Evolutionary conservation across 1,140 invertebrate species (phyloP), one percentile per base, ranked within the genome.

Genomic region (Pachypsylla venusta): DNA sequence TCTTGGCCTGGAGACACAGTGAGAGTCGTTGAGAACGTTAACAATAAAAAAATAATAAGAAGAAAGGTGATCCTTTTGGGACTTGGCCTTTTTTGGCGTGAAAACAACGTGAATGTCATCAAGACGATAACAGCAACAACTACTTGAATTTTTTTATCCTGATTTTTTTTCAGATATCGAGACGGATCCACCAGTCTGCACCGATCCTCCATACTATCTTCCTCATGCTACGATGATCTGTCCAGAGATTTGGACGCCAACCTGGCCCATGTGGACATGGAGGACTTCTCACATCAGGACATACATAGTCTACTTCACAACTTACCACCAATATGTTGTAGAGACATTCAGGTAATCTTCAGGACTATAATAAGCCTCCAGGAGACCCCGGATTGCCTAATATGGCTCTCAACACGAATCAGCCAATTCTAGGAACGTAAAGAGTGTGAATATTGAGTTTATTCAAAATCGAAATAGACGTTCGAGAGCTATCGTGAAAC

Each of bases 261-360:
- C 71, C 77, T 94, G 63, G 91, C 91, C 24, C 87, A 93, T 73
- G 89, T 91, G 27, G 91, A 93, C 70, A 94, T 94, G 85, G 90
- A 94, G 72, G 89, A 88, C 69, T 93, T 92, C 74, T 80, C 83
- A 61, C 88, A 87, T 7, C 85, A 92, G 71, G 89, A 94, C 68
- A 93, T 94, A 67, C 85, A 90, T 67, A 86, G 84, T 60, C 75
- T 92, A 65, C 77, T 91, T 48, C 83, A 82, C 27, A 82, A 85
- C 67, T 72, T 88, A 66, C 86, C 85, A 28, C 81, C 82, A 22
- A 83, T 83, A 74, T 81, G 79, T 67, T 79, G 70, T 70, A 73
- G 68, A 26, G 74, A 76, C 61, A 56, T 68, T 20, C 74, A 75
- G 67, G 67, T 73, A 62, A 68, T 64, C n/a, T n/a, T n/a, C n/a